Conservation (phyloP, 1,140 invertebrate species). For the Drosophila kepulauana region DNA sequence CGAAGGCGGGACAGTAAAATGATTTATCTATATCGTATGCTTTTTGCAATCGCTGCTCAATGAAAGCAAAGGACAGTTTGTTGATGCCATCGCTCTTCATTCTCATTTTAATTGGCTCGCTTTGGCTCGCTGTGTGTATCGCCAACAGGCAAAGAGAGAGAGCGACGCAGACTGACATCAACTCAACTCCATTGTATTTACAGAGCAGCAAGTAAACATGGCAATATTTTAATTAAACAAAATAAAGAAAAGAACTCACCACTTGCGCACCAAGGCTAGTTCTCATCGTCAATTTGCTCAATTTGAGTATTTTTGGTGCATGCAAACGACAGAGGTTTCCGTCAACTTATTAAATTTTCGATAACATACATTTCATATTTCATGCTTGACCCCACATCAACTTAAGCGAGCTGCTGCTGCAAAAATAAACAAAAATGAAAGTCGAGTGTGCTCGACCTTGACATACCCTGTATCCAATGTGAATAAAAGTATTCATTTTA, state of each 20-base stretch:
- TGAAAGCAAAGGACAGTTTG: constrained; percentile 17
- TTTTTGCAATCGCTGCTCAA: constrained; percentile 26
- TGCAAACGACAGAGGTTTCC: constrained; percentile 23
- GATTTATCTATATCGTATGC: constrained; percentile 21
- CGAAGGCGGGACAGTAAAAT: neutral
- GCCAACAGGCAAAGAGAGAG: constrained; percentile 1
- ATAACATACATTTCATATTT: constrained; percentile 27
- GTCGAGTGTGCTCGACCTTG: too few relatives aligned
- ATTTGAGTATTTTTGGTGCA: neutral
- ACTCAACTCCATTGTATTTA: too few relatives aligned
- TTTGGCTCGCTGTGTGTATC: neutral
- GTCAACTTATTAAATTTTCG: constrained; percentile 41
- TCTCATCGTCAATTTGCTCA: constrained; percentile 10
- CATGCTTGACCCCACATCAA: neutral
- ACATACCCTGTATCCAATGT: too few relatives aligned
- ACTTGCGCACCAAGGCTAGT: too few relatives aligned
- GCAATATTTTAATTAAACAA: constrained; percentile 42
- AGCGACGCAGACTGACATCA: too few relatives aligned
- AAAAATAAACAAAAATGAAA: neutral
- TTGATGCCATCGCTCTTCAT: constrained; percentile 12
- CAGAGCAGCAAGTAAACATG: constrained; percentile 14
- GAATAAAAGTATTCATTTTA: too few relatives aligned
- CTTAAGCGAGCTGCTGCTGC: neutral
- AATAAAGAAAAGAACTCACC: constrained; percentile 19
- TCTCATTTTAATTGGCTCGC: constrained; percentile 49